Conservation (phyloP, 2,113 vertebrate genomes). For the Dromiciops gliroides region DNA sequence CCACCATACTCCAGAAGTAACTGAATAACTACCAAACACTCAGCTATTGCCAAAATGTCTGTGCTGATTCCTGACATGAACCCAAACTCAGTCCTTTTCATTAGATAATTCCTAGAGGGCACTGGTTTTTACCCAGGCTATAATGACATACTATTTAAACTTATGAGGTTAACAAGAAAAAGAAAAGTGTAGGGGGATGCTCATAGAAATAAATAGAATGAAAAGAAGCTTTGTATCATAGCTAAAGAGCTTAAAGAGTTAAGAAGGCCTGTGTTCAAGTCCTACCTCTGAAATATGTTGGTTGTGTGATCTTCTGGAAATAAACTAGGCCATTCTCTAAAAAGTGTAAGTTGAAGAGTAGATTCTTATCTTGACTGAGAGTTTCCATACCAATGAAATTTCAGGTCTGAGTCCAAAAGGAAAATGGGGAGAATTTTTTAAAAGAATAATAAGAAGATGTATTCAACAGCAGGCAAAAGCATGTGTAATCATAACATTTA, state of each 20-base stretch:
- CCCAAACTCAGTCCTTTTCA: background rate
- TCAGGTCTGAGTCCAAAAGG: background rate
- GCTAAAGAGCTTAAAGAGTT: background rate
- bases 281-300: background rate
- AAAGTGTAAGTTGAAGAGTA: background rate
- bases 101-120: background rate
- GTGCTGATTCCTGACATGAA: background rate
- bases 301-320: background rate
- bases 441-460: slow-evolving; percentile 15
- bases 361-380: background rate
- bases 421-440: background rate
- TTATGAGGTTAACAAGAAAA: background rate
- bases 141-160: background rate
- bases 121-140: background rate
- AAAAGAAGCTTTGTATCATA: background rate
- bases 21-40: background rate
- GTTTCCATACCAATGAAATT: background rate
- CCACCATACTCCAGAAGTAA: background rate
- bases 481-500: background rate
- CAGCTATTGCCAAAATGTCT: background rate
- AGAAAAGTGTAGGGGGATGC: background rate
- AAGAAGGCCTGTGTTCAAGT: background rate
- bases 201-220: background rate
- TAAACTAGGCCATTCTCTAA: background rate
- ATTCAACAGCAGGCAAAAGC: background rate